Evolutionary conservation across 2,113 vertebrate species (phyloP).

Genomic region (Pristiophorus japonicus): DNA sequence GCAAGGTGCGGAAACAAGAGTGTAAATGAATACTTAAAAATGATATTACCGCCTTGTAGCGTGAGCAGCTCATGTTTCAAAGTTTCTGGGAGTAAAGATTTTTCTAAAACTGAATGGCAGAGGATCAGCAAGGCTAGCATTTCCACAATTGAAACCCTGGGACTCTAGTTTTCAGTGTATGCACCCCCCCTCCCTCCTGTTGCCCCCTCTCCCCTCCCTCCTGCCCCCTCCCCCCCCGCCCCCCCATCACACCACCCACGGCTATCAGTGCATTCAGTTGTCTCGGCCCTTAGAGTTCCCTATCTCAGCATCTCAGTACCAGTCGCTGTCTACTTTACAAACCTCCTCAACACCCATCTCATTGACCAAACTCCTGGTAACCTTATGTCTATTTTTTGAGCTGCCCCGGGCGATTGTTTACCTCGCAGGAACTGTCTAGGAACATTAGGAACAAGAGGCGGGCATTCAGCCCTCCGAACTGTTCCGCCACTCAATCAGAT

Average conservation of each 20-base stretch:
- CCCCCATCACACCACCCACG: neutral
- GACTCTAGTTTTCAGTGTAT: neutral
- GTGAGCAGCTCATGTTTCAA: constrained; percentile 1
- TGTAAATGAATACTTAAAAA: constrained; percentile 24
- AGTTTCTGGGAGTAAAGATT: neutral
- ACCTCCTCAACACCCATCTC: neutral
- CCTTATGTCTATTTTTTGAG: too few species aligned
- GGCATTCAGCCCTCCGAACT: too few species aligned
- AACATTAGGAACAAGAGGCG: neutral
- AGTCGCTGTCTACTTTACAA: neutral
- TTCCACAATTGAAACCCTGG: neutral
- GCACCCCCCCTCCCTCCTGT: neutral
- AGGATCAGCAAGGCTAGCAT: neutral
- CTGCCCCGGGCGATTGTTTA: neutral
- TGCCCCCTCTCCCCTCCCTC: too few species aligned
- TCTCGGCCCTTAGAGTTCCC: neutral
- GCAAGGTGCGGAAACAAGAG: neutral
- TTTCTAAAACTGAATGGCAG: neutral
- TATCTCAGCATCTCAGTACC: neutral
- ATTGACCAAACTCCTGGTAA: neutral
- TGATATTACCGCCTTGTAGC: neutral
- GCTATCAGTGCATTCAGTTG: neutral
- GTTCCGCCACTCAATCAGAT: too few species aligned
- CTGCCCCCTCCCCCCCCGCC: too few species aligned
- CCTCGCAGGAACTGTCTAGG: neutral